Evolutionary conservation across 2,888 invertebrate genomes (phyloP).

Genomic region (Pteria penguin): DNA sequence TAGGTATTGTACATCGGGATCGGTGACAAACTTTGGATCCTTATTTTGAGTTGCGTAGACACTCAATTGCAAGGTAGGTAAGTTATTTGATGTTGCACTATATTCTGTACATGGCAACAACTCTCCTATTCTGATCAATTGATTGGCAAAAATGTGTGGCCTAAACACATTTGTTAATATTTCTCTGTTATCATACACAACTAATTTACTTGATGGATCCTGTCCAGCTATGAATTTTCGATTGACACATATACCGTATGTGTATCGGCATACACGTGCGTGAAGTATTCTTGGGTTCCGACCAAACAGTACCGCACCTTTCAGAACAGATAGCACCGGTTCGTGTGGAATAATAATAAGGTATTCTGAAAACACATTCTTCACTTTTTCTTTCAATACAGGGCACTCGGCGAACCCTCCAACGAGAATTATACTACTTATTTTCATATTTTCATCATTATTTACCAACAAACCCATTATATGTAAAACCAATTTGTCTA

Average conservation of each 20-base stretch:
- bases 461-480: not conserved
- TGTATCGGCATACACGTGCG: slow-evolving; percentile 3
- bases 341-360: slow-evolving; percentile 10
- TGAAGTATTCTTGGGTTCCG: slow-evolving; percentile 4
- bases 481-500: not conserved
- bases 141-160: slow-evolving; percentile 9
- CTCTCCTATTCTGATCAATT: slow-evolving; percentile 1
- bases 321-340: slow-evolving; percentile 4
- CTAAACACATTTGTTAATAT: slow-evolving; percentile 8
- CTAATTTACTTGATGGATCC: slow-evolving; percentile 2
- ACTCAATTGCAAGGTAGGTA: not conserved
- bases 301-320: slow-evolving; percentile 18
- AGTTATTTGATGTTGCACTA: not conserved
- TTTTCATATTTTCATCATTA: not conserved
- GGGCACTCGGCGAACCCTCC: slow-evolving; percentile 28
- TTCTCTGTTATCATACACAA: not conserved
- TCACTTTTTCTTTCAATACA: slow-evolving; percentile 1
- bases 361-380: not conserved
- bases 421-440: slow-evolving; percentile 18
- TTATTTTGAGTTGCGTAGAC: not conserved
- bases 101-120: not conserved
- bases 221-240: not conserved
- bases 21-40: slow-evolving; percentile 7
- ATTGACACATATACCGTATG: slow-evolving; percentile 12
- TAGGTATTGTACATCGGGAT: not conserved